Conservation (phyloP, 2,888 invertebrate genomes). For the Agriopis marginaria region DNA sequence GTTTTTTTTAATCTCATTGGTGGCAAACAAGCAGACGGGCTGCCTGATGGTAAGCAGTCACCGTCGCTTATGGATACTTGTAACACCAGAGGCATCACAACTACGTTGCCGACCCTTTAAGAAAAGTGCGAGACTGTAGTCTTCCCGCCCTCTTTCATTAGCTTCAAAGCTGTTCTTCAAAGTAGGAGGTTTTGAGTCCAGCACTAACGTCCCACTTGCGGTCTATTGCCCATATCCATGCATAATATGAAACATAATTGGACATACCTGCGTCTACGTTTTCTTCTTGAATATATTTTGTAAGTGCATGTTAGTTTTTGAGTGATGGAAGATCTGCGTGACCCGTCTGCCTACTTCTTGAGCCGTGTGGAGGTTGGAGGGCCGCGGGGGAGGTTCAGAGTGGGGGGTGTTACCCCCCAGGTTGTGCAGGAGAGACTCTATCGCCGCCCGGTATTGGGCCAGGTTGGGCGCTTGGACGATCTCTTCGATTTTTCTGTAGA, state of each 20-base stretch:
- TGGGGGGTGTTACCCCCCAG: conserved; percentile 50
- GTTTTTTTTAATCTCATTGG: not conserved
- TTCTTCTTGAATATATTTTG: conserved; percentile 84
- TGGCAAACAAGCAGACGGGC: too few relatives aligned
- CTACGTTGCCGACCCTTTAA: too few relatives aligned
- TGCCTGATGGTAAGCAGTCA: too few relatives aligned
- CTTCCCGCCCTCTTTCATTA: too few relatives aligned
- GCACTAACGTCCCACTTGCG: too few relatives aligned
- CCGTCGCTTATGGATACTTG: too few relatives aligned
- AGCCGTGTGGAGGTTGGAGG: conserved; percentile 69
- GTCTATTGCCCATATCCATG: not conserved
- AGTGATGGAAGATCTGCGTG: conserved; percentile 81
- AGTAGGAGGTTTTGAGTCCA: too few relatives aligned
- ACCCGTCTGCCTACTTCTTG: conserved; percentile 80
- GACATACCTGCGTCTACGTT: conserved; percentile 57
- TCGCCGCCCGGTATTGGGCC: conserved; percentile 71
- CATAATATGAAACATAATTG: not conserved
- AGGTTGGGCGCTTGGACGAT: conserved; percentile 67
- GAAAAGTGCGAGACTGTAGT: too few relatives aligned
- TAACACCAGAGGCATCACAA: too few relatives aligned
- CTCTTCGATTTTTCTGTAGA: conserved; percentile 76
- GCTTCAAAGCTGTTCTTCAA: too few relatives aligned
- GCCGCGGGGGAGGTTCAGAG: conserved; percentile 52
- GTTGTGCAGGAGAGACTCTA: conserved; percentile 76
- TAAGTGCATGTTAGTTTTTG: conserved; percentile 79